A percentile compares a stretch with the other conserved stretches of the same genome.
Evolutionary conservation across 2,888 invertebrate species (phyloP).

Genomic region (Ectropis crepuscularia): DNA sequence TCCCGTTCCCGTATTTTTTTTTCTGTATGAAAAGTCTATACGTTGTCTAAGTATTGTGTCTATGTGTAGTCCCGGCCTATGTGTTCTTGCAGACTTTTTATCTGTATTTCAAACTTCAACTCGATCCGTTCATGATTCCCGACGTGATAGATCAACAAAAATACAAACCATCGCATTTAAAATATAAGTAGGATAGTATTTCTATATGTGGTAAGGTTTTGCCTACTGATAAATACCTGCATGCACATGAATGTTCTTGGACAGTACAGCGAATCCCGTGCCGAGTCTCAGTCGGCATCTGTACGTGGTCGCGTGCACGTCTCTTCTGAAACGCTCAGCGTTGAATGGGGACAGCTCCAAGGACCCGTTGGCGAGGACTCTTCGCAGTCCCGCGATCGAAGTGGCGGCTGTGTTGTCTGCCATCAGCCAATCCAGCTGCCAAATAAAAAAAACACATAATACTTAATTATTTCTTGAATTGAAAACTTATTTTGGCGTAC

Average conservation of each 20-base stretch:
- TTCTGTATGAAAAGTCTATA: no score
- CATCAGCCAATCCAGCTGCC: conserved; percentile 90
- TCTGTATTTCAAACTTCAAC: no score
- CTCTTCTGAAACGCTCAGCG: conserved; percentile 91
- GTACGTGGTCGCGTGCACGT: conserved; percentile 94
- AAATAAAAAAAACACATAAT: conserved; percentile 35
- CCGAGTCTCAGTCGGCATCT: conserved; percentile 83
- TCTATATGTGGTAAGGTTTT: no score
- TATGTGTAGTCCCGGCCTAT: no score
- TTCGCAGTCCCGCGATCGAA: conserved; percentile 88
- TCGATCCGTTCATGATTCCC: no score
- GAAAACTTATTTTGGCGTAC: neutral
- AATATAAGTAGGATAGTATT: no score
- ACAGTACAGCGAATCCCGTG: conserved; percentile 87
- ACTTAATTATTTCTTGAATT: no score
- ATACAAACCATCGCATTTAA: no score
- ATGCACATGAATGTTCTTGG: conserved; percentile 93
- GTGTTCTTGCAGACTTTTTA: no score
- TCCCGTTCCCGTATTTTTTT: no score
- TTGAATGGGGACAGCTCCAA: conserved; percentile 94
- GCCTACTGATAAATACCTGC: conserved; percentile 86
- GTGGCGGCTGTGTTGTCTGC: conserved; percentile 88
- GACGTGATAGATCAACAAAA: no score
- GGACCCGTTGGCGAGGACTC: conserved; percentile 92
- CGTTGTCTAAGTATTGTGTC: no score